Percentiles rank a stretch among this genome's conserved stretches.
Evolutionary conservation across 2,888 invertebrate genomes (phyloP).

Genomic region (Coecobrya sp.): DNA sequence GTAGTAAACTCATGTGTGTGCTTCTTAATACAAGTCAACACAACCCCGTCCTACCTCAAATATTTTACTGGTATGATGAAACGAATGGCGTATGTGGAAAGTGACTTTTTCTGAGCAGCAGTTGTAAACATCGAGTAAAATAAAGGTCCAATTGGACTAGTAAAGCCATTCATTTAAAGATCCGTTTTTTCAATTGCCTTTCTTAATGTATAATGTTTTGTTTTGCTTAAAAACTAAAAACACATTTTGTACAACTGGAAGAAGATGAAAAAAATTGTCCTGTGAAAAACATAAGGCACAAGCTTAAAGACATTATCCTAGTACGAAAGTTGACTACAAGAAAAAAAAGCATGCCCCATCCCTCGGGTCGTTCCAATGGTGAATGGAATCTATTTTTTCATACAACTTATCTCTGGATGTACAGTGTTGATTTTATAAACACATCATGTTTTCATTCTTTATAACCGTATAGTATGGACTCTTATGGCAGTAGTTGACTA

Average conservation of each 20-base stretch:
- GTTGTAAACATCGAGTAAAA: background rate
- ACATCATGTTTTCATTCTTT: constrained; percentile 39
- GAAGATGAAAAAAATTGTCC: constrained; percentile 50
- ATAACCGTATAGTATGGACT: constrained; percentile 7
- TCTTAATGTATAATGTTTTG: constrained; percentile 51
- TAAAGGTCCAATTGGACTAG: constrained; percentile 4
- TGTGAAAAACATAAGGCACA: constrained; percentile 70
- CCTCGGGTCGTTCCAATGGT: constrained; percentile 16
- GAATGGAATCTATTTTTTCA: constrained; percentile 54
- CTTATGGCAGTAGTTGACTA: background rate
- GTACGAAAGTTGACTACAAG: constrained; percentile 14
- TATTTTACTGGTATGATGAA: background rate
- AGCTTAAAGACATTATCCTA: constrained; percentile 64
- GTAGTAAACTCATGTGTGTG: constrained; percentile 27
- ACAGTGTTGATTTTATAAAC: constrained; percentile 64
- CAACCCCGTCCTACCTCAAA: constrained; percentile 57
- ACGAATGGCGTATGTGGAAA: background rate
- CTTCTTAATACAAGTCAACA: background rate
- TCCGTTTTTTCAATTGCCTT: background rate
- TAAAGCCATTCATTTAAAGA: constrained; percentile 27
- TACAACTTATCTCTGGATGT: constrained; percentile 15
- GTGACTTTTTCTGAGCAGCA: background rate
- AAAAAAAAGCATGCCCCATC: constrained; percentile 15
- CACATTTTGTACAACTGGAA: constrained; percentile 54
- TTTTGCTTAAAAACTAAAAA: constrained; percentile 67